Conservation (phyloP, 2,113 vertebrate genomes). For the Oxyruncus cristatus region DNA sequence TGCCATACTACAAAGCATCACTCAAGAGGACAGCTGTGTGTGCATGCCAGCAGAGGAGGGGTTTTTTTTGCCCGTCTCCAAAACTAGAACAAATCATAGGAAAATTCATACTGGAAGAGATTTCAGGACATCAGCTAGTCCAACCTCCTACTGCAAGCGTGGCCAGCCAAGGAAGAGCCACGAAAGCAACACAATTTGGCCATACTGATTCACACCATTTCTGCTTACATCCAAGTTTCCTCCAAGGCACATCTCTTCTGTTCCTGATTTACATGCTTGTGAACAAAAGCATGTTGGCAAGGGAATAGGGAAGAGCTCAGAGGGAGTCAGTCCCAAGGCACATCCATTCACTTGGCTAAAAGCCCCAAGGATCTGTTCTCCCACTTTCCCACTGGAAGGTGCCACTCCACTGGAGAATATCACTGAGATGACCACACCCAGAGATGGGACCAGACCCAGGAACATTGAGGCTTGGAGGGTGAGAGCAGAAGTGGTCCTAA, state of each 20-base stretch:
- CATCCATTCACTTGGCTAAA: not conserved
- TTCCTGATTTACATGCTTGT: not conserved
- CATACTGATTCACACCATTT: not conserved
- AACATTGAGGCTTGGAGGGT: not conserved
- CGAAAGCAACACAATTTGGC: accelerated
- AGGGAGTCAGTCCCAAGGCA: not conserved
- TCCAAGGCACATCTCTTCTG: not conserved
- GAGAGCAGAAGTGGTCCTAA: not conserved
- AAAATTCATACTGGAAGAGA: not conserved
- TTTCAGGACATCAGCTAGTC: not conserved
- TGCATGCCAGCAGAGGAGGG: not conserved
- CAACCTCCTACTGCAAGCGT: not conserved
- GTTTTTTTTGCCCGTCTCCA: not conserved
- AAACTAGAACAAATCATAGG: not conserved
- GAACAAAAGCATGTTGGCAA: not conserved
- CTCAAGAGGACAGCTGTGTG: not conserved
- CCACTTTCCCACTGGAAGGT: not conserved
- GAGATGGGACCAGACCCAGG: not conserved
- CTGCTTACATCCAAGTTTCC: not conserved
- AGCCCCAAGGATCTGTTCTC: not conserved
- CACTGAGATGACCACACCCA: not conserved
- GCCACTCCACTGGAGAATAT: not conserved
- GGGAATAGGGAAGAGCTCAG: not conserved
- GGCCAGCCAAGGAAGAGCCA: not conserved
- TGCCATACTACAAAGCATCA: not conserved